Conservation (phyloP, 64 coral and sea anemone species). For the Dendronephthya gigantea region DNA sequence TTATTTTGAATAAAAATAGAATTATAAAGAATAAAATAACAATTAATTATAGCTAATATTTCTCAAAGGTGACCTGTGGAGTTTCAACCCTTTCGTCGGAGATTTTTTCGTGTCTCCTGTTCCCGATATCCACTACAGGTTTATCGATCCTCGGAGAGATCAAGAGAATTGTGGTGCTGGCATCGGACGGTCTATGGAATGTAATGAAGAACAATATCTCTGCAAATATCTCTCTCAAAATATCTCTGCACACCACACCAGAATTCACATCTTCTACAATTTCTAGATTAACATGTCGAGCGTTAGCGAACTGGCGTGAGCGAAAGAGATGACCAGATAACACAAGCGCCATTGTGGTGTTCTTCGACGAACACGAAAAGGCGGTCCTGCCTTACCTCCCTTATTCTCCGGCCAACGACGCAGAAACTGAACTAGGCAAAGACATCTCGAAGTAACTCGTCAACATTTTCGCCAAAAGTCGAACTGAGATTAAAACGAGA, state of each 20-base stretch:
- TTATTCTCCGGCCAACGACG: not conserved
- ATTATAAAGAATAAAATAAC: too few relatives aligned
- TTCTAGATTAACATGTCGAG: slow-evolving; percentile 53
- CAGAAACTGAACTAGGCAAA: not conserved
- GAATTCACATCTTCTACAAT: too few relatives aligned
- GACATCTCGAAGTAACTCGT: not conserved
- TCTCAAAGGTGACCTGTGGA: slow-evolving; percentile 74
- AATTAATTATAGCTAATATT: too few relatives aligned
- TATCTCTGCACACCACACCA: too few relatives aligned
- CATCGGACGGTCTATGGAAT: slow-evolving; percentile 84
- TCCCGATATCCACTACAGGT: slow-evolving; percentile 64
- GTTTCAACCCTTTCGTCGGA: slow-evolving; percentile 72
- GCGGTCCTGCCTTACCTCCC: not conserved
- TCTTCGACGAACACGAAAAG: slow-evolving; percentile 58
- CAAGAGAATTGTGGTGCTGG: slow-evolving; percentile 75
- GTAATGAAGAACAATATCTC: slow-evolving; percentile 50
- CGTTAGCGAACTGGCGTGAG: slow-evolving; percentile 67
- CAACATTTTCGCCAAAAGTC: not conserved
- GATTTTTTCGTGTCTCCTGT: slow-evolving; percentile 86
- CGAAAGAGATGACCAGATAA: slow-evolving; percentile 70
- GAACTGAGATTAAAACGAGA: not conserved
- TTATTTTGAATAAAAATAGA: too few relatives aligned
- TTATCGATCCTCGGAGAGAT: slow-evolving; percentile 45
- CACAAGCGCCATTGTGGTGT: slow-evolving; percentile 66
- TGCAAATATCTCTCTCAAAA: not conserved